Conservation (phyloP, 2,888 invertebrate genomes). For the Protophormia terraenovae region DNA sequence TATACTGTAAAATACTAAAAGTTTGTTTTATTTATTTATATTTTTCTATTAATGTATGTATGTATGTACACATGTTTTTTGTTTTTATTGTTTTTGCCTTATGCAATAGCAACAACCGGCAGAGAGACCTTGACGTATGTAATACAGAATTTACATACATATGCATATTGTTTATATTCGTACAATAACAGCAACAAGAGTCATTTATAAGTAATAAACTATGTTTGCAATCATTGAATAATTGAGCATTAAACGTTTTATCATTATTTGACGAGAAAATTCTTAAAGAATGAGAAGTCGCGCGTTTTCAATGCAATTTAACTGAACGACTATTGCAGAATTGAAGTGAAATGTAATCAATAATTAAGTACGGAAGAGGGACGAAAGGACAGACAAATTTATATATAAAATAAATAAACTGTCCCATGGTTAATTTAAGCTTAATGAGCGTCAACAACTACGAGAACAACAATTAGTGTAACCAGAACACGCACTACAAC, state of each 20-base stretch:
- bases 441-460: conserved; percentile 10
- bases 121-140: conserved; percentile 29
- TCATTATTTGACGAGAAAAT: not conserved
- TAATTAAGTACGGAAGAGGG: not conserved
- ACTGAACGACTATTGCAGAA: not conserved
- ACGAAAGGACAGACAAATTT: not conserved
- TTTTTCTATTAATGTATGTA: no score
- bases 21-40: no score
- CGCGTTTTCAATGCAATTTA: not conserved
- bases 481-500: not conserved
- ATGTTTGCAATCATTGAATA: not conserved
- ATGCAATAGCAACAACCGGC: conserved; percentile 47
- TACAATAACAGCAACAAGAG: conserved; percentile 5
- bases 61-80: not conserved
- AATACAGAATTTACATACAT: not conserved
- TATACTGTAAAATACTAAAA: no score
- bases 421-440: conserved; percentile 16
- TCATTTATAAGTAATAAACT: not conserved
- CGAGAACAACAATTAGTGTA: not conserved
- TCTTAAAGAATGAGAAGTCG: not conserved
- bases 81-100: not conserved
- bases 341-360: conserved; percentile 32
- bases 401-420: conserved; percentile 2
- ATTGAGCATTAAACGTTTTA: not conserved
- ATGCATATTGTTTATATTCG: not conserved